Evolutionary conservation across 2,888 invertebrate species (phyloP).

Genomic region (Anthrax anthrax): DNA sequence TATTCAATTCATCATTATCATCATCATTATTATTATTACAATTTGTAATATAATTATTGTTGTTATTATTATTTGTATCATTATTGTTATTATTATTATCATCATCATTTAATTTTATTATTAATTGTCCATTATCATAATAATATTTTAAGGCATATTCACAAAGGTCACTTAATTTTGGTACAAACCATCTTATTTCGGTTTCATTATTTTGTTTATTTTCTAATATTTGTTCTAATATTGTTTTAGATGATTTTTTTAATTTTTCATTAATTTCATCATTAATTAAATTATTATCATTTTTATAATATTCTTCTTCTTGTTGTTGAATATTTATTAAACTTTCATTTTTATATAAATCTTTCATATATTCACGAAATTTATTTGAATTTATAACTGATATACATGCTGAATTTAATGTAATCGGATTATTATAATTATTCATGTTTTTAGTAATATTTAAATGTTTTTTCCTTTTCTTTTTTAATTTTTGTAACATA

Average conservation of each 20-base stretch:
- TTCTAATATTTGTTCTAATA: background rate
- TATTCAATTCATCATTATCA: slow-evolving; percentile 17
- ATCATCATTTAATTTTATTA: slow-evolving; percentile 5
- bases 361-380: slow-evolving; percentile 2
- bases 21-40: slow-evolving; percentile 29
- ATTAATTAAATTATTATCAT: background rate
- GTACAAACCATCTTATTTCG: slow-evolving; percentile 14
- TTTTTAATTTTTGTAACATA: background rate
- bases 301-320: too few relatives aligned
- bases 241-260: background rate
- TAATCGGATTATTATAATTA: slow-evolving; percentile 1
- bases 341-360: background rate
- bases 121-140: slow-evolving; percentile 16
- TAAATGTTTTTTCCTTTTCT: background rate
- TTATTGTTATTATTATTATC: slow-evolving; percentile 17
- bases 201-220: background rate
- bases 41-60: slow-evolving; percentile 26
- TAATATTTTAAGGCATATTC: slow-evolving; percentile 35
- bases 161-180: slow-evolving; percentile 36
- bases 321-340: too few relatives aligned
- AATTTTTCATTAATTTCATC: background rate
- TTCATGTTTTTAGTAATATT: background rate
- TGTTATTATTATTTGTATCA: slow-evolving; percentile 18
- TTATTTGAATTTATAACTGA: slow-evolving; percentile 5
- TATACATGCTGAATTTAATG: slow-evolving; percentile 6